Percentiles rank a stretch among this genome's conserved stretches.
These are phyloP conservation scores for Calypte anna DNA, from an alignment of 2,113 vertebrate genomes.

Conservation along the genomic window DNA sequence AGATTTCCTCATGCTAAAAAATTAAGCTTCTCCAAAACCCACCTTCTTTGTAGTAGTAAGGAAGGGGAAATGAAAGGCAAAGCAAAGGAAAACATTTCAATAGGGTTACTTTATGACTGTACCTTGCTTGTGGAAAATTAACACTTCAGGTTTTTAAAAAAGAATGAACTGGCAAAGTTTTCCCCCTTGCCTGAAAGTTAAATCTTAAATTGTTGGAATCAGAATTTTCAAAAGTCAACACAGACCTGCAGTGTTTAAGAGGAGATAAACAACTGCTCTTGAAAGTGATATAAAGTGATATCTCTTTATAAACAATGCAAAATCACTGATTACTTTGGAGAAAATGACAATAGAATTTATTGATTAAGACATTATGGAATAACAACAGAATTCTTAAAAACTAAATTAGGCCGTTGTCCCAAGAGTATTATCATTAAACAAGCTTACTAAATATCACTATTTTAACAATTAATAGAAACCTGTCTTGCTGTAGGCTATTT, in stretches of 20 bases:
- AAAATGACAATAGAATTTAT: slow-evolving; percentile 24
- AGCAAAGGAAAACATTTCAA: background rate
- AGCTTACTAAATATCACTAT: slow-evolving; percentile 69
- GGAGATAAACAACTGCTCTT: background rate
- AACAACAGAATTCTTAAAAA: slow-evolving; percentile 18
- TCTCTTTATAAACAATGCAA: background rate
- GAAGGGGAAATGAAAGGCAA: background rate
- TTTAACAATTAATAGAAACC: slow-evolving; percentile 76
- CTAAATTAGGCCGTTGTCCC: slow-evolving; percentile 57
- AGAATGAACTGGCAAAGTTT: background rate
- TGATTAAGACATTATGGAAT: slow-evolving; percentile 54
- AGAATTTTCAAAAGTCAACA: background rate
- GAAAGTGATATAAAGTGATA: background rate
- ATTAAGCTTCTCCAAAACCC: fast-evolving
- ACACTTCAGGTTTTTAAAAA: background rate
- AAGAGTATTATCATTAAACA: slow-evolving; percentile 68
- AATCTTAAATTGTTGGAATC: background rate
- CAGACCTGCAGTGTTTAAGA: background rate
- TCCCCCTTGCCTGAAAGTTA: background rate
- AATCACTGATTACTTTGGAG: background rate
- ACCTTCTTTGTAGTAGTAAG: background rate
- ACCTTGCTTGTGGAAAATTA: background rate
- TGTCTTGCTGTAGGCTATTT: slow-evolving; percentile 72
- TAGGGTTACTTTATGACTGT: background rate
- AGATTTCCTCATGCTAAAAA: background rate